A percentile compares a stretch with the other conserved stretches of the same genome.
Conservation (phyloP, 30 jellyfish, hydroid and myxozoan genomes). For the Cassiopea andromeda region DNA sequence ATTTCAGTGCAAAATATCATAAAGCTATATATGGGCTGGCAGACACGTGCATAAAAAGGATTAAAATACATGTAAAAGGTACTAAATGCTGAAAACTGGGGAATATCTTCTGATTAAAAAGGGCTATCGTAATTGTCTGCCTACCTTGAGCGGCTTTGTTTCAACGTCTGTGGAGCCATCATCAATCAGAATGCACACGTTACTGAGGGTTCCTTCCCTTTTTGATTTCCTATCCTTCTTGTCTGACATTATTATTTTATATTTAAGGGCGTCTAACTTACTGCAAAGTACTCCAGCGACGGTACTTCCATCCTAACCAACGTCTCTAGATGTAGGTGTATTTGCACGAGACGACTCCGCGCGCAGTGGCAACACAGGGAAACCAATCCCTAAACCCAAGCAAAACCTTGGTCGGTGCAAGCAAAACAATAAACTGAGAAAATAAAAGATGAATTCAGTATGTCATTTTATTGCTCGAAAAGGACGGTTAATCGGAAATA, state of each 20-base stretch:
- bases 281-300: not conserved
- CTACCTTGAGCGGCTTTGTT: constrained; percentile 74
- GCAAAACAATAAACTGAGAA: not conserved
- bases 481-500: too few species aligned
- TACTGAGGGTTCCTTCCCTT: constrained; percentile 76
- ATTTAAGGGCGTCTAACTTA: not conserved
- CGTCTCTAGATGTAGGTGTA: not conserved
- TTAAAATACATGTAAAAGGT: not conserved
- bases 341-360: not conserved
- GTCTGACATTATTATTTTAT: constrained; percentile 51
- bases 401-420: not conserved
- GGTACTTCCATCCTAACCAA: too few species aligned
- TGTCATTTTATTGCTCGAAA: too few species aligned
- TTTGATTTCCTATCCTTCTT: constrained; percentile 63
- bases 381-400: not conserved
- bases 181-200: constrained; percentile 58
- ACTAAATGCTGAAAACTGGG: too few species aligned
- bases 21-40: not conserved
- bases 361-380: constrained; percentile 1
- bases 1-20: not conserved
- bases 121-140: not conserved
- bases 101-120: too few species aligned
- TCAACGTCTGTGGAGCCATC: constrained; percentile 63
- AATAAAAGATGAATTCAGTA: too few species aligned
- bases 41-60: not conserved